Percentiles rank a stretch among this genome's conserved stretches.
Evolutionary conservation across 1,140 invertebrate species (phyloP).

Genomic region (Drosophila malerkotliana): DNA sequence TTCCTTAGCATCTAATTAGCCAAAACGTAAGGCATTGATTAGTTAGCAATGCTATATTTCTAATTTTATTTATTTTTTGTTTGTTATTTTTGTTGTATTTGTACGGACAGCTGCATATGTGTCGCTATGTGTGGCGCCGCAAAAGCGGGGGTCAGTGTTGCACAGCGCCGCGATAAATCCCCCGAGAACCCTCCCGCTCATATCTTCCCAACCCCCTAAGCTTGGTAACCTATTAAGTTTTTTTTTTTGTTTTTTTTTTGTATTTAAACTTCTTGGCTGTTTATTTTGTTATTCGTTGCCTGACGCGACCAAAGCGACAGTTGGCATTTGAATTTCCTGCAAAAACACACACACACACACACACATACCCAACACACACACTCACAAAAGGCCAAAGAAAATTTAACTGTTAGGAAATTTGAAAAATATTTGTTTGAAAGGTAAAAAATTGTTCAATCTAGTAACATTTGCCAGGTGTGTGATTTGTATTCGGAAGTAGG

Average conservation of each 20-base stretch:
- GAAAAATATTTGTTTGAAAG: no score
- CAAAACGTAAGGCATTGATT: conserved; percentile 68
- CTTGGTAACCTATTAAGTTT: conserved; percentile 10
- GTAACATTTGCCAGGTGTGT: neutral
- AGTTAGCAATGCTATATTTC: conserved; percentile 16
- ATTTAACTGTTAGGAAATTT: neutral
- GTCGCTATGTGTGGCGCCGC: conserved; percentile 47
- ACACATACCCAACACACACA: conserved; percentile 6
- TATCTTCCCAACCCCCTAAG: conserved; percentile 8
- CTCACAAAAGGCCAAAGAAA: conserved; percentile 5
- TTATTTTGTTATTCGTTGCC: conserved; percentile 54
- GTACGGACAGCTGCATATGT: conserved; percentile 47
- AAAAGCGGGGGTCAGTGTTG: conserved; percentile 38
- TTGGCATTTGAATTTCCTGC: conserved; percentile 65
- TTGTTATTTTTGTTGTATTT: conserved; percentile 3
- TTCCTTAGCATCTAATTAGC: conserved; percentile 58
- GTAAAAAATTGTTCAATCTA: neutral
- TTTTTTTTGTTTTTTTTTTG: conserved; percentile 6
- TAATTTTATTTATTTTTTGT: conserved; percentile 34
- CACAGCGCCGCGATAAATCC: conserved; percentile 44
- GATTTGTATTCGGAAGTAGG: neutral
- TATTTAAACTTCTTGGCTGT: conserved; percentile 38
- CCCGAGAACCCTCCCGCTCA: conserved; percentile 6
- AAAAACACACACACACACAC: conserved; percentile 17
- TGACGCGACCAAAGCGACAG: conserved; percentile 65